These are phyloP conservation scores for Calyptommatus sinebrachiatus DNA, from an alignment of 2,113 vertebrate genomes.

Conservation along the genomic window DNA sequence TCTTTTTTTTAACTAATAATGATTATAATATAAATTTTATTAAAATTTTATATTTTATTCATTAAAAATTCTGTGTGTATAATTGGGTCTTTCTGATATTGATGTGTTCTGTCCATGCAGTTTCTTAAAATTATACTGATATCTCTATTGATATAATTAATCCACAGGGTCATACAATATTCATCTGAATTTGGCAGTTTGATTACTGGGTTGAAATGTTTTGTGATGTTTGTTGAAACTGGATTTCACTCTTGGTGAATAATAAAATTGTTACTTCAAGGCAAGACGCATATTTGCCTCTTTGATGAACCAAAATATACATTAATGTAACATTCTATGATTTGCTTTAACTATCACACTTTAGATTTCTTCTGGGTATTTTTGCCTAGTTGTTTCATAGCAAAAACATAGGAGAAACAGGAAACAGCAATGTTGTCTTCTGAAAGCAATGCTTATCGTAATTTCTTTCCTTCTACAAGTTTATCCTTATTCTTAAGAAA, in stretches of 20 bases:
- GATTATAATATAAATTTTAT: too few species aligned
- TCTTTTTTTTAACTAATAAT: too few species aligned
- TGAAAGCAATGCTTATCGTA: not conserved
- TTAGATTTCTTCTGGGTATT: not conserved
- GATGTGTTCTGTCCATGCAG: not conserved
- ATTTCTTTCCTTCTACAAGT: not conserved
- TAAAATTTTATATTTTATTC: constrained; percentile 4
- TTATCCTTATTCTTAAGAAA: not conserved
- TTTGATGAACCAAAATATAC: not conserved
- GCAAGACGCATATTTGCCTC: not conserved
- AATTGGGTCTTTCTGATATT: not conserved
- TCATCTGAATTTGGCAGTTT: constrained; percentile 5
- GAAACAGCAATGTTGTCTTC: not conserved
- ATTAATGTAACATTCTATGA: not conserved
- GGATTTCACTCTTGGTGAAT: constrained; percentile 29
- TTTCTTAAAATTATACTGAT: not conserved
- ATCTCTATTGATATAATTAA: not conserved
- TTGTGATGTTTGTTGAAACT: constrained; percentile 11
- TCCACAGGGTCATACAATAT: not conserved
- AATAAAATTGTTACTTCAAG: constrained; percentile 52
- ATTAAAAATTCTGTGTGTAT: not conserved
- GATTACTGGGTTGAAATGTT: not conserved
- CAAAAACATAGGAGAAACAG: not conserved
- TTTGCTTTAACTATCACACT: not conserved
- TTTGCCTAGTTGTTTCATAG: not conserved